Percentiles rank a stretch among this genome's conserved stretches.
Conservation (phyloP, 2,797 vertebrate species). For the Neosalanx taihuensis region DNA sequence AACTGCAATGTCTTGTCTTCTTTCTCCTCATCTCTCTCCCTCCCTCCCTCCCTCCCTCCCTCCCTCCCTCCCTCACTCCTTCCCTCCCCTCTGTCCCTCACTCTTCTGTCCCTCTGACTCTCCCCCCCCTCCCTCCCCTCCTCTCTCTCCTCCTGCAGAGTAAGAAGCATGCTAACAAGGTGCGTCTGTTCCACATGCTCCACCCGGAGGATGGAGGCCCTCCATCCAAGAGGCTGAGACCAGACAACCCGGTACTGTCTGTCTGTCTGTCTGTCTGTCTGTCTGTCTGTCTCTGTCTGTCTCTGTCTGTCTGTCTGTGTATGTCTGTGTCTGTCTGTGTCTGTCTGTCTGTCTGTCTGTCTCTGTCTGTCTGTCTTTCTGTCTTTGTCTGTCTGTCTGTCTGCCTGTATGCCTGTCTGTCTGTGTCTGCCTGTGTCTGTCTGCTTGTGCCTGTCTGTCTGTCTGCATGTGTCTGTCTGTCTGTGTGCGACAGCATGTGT, state of each 20-base stretch:
- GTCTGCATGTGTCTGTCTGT: neutral
- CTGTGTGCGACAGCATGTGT: too few species aligned
- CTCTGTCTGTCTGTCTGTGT: neutral
- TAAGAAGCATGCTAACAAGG: conserved; percentile 71
- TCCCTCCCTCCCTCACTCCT: neutral
- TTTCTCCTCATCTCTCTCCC: conserved; percentile 1
- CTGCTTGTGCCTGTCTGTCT: conserved; percentile 6
- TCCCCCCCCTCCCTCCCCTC: neutral
- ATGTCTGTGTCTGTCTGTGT: conserved; percentile 2
- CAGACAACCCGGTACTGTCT: conserved; percentile 63
- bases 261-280: conserved; percentile 11
- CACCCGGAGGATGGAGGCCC: conserved; percentile 69
- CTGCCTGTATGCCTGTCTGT: neutral
- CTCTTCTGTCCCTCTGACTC: too few species aligned
- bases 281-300: conserved; percentile 1
- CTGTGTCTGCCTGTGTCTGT: neutral
- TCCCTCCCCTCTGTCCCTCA: neutral
- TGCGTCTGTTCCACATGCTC: conserved; percentile 69
- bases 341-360: conserved; percentile 18
- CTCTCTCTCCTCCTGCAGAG: conserved; percentile 44
- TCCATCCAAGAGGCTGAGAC: conserved; percentile 64
- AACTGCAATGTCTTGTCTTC: neutral
- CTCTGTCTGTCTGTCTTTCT: conserved; percentile 6
- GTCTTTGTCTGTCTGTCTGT: conserved; percentile 1
- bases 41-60: neutral